Conservation (phyloP, 2,888 invertebrate genomes). For the Branchellion lobata region DNA sequence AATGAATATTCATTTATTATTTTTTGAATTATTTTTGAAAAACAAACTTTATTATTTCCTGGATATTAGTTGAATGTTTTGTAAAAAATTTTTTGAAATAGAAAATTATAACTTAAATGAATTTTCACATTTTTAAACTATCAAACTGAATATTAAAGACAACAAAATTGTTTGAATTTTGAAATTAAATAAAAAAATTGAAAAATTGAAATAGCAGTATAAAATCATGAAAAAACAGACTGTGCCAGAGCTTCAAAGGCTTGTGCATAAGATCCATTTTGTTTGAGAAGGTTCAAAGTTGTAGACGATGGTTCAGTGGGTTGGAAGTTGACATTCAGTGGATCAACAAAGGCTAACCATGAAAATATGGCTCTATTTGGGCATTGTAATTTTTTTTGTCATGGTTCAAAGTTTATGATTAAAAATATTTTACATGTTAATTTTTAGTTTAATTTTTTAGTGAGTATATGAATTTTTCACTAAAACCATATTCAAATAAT, state of each 20-base stretch:
- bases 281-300: conserved; percentile 1
- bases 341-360: conserved; percentile 25
- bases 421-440: neutral
- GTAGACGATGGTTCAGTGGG: neutral
- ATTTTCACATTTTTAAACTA: too few species aligned
- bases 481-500: neutral
- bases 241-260: conserved; percentile 18
- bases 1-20: too few species aligned
- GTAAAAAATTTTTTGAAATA: too few species aligned
- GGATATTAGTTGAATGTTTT: too few species aligned
- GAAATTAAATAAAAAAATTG: neutral
- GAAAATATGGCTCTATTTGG: conserved; percentile 19
- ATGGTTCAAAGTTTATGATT: neutral
- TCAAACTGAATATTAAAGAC: too few species aligned
- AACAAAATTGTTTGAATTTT: too few species aligned
- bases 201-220: neutral
- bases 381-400: neutral
- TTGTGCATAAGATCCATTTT: conserved; percentile 2
- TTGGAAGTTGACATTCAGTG: neutral
- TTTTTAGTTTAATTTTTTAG: neutral
- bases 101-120: too few species aligned
- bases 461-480: neutral
- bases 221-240: neutral
- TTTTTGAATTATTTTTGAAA: too few species aligned
- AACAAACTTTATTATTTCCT: too few species aligned